Percentiles rank a stretch among this genome's conserved stretches.
These are phyloP conservation scores for Hippocampus abdominalis DNA, from an alignment of 2,113 vertebrate species.

Conservation along the genomic window DNA sequence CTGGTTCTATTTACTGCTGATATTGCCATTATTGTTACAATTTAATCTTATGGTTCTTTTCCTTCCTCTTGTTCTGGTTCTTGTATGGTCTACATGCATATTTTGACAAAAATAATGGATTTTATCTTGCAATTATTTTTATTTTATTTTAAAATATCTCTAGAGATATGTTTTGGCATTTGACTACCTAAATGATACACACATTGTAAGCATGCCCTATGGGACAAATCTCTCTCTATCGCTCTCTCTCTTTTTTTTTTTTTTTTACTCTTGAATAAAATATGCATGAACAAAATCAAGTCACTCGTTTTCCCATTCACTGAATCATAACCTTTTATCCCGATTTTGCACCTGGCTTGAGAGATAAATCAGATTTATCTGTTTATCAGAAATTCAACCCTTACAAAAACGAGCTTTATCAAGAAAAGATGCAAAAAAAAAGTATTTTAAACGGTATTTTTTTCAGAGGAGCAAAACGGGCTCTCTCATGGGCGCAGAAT, in stretches of 20 bases:
- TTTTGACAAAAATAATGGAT: constrained; percentile 76
- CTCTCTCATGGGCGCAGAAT: no score
- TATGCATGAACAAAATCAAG: constrained; percentile 78
- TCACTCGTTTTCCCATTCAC: constrained; percentile 12
- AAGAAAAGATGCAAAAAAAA: no score
- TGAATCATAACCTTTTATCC: neutral
- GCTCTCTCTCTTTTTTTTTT: constrained; percentile 29
- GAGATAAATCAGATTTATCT: neutral
- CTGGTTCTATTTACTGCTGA: constrained; percentile 76
- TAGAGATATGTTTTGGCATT: constrained; percentile 78
- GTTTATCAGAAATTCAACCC: no score
- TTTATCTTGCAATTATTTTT: constrained; percentile 77
- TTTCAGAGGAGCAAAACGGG: no score
- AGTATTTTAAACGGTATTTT: no score
- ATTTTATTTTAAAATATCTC: constrained; percentile 73
- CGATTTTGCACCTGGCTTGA: neutral
- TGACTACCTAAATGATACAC: constrained; percentile 79
- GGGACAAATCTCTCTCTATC: constrained; percentile 73
- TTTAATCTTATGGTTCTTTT: constrained; percentile 73
- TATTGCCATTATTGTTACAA: constrained; percentile 74
- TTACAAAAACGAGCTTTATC: no score
- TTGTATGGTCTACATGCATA: constrained; percentile 78
- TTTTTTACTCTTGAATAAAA: constrained; percentile 88
- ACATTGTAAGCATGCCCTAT: constrained; percentile 85
- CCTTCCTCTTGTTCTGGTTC: constrained; percentile 74